Evolutionary conservation across 2,797 vertebrate species (phyloP), one percentile per base, ranked within the genome.

Genomic region (Gobio occitaniae): DNA sequence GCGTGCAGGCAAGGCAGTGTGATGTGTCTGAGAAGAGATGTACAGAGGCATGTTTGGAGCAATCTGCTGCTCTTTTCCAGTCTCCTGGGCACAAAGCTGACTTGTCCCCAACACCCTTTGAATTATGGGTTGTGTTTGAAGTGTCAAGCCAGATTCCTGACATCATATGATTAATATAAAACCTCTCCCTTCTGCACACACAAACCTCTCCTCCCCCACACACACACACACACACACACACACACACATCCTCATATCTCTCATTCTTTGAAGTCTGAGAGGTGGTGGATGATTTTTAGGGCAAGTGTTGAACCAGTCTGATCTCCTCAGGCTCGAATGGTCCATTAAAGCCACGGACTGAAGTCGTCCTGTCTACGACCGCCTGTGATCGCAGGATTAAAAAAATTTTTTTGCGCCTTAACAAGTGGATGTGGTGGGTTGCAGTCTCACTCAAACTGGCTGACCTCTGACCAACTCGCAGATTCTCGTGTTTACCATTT

Each of bases 131-230:
- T 87, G 91, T 89, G 89, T 94, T 95, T 95, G 94, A 94, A 93
- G 94, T 94, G 90, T 90, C 84, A 91, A 92, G 90, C 90, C 90
- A 88, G 84, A 90, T 91, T 91, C 90, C 91, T 69, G 90, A 90
- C 92, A 89, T 91, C 87, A 92, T 93, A 93, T 92, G 93, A 94
- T 95, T 94, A 93, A 94, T 93, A 94, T 93, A 94, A 93, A 90
- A 91, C 92, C 84, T 83, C 84, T 59, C 78, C 68, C 78, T 72
- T 88, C 90, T 87, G 83, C 83, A 80, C 90, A 56, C 77, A 80
- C 78, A 86, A 75, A 75, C 77, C 38, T n/a, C 71, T n/a, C 54
- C 80, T 86, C 80, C 66, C 56, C 0, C 48, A 77, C 52, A 44
- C 76, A n/a, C 48, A 74, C 77, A 41, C 38, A 17, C 25, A 56